These are phyloP conservation scores for Pissodes strobi DNA, from an alignment of 1,140 invertebrate genomes.

Conservation along the genomic window DNA sequence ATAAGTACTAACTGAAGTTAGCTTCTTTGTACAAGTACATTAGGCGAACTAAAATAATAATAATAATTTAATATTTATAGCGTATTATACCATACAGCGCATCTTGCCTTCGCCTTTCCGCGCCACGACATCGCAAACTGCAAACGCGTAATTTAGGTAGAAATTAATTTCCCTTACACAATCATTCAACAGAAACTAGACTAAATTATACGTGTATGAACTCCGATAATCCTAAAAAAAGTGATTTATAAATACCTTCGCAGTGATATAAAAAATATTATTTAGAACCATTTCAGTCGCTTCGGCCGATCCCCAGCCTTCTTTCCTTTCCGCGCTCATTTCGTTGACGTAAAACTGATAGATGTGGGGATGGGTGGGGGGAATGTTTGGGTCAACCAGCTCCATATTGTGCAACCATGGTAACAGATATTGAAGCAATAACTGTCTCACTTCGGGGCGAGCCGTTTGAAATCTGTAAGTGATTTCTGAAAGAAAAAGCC, in stretches of 20 bases:
- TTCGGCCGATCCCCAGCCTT: constrained; percentile 96
- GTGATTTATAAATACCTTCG: constrained; percentile 78
- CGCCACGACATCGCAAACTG: no score
- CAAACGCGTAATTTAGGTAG: no score
- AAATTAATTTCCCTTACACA: no score
- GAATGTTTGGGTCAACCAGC: constrained; percentile 93
- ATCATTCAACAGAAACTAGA: no score
- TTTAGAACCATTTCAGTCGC: constrained; percentile 99
- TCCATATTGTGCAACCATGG: constrained; percentile 99
- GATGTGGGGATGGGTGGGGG: constrained; percentile 78
- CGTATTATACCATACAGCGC: no score
- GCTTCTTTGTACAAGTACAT: no score
- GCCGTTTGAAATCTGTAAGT: constrained; percentile 96
- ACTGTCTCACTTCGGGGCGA: constrained; percentile 82
- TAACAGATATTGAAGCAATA: constrained; percentile 88
- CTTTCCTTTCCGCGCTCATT: constrained; percentile 70
- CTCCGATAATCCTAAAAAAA: constrained; percentile 23
- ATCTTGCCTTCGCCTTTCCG: no score
- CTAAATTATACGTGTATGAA: background rate
- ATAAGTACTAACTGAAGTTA: no score
- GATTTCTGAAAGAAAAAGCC: constrained; percentile 78
- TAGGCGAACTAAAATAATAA: no score
- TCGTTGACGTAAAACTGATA: constrained; percentile 80
- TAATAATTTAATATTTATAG: no score
- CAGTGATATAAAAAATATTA: constrained; percentile 97